Percentiles rank a stretch among this genome's conserved stretches.
These are phyloP conservation scores for Drosophila yooni DNA, from an alignment of 2,888 invertebrate genomes.

Conservation along the genomic window DNA sequence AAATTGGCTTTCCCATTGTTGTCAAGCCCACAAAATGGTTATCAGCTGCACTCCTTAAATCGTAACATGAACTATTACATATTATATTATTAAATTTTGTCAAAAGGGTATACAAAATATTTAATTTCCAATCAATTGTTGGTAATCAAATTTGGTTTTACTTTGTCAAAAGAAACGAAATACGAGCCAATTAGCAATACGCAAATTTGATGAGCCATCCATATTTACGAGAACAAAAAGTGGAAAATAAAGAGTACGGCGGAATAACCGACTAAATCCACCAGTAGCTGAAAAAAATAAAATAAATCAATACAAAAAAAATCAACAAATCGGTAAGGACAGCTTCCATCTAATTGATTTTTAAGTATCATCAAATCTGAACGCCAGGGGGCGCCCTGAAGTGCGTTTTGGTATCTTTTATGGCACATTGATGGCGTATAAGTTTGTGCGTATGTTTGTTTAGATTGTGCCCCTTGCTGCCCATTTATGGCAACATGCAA, in stretches of 20 bases:
- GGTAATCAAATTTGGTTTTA: constrained; percentile 56
- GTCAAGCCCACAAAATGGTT: constrained; percentile 8
- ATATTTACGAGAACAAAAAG: constrained; percentile 17
- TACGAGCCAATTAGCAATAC: constrained; percentile 58
- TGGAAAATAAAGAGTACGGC: constrained; percentile 21
- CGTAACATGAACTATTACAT: background rate
- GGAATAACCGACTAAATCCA: background rate
- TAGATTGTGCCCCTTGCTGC: constrained; percentile 25
- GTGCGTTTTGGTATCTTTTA: constrained; percentile 29
- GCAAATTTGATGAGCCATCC: constrained; percentile 63
- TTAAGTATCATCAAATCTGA: constrained; percentile 50
- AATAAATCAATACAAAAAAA: constrained; percentile 11
- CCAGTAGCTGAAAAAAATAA: constrained; percentile 1
- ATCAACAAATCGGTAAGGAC: constrained; percentile 38
- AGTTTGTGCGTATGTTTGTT: background rate
- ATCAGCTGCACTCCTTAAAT: constrained; percentile 30
- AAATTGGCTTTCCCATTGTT: constrained; percentile 9
- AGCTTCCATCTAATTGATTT: constrained; percentile 64
- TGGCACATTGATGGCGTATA: constrained; percentile 23
- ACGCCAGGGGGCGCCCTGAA: constrained; percentile 48
- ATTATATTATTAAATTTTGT: too few species aligned
- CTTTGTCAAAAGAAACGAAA: constrained; percentile 33
- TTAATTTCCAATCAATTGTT: constrained; percentile 48
- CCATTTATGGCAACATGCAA: constrained; percentile 65
- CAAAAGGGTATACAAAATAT: constrained; percentile 9